Evolutionary conservation across 2,797 vertebrate genomes (phyloP).

Genomic region (Mustela erminea): DNA sequence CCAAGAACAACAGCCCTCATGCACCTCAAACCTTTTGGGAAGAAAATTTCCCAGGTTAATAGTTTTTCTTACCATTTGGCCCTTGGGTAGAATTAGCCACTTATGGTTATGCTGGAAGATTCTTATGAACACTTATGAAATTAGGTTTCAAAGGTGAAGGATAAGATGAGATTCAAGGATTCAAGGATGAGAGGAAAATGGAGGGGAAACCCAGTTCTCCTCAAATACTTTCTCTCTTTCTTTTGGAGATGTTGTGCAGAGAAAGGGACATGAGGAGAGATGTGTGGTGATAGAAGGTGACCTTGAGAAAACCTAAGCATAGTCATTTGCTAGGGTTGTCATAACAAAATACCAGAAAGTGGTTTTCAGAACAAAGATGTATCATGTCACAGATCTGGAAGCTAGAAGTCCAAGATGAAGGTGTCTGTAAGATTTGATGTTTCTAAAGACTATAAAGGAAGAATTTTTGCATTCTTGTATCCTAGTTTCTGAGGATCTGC

Average conservation of each 20-base stretch:
- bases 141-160: background rate
- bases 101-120: background rate
- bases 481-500: background rate
- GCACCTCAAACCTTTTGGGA: background rate
- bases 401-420: background rate
- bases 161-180: background rate
- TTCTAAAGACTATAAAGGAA: background rate
- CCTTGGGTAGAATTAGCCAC: background rate
- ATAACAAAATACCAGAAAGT: background rate
- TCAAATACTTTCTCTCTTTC: background rate
- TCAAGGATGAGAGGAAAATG: background rate
- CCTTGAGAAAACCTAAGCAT: background rate
- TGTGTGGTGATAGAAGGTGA: background rate
- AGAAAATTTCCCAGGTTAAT: background rate
- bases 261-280: background rate
- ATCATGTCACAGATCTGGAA: background rate
- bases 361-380: background rate
- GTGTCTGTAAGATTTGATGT: background rate
- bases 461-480: background rate
- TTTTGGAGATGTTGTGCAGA: background rate
- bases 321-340: background rate
- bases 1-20: background rate
- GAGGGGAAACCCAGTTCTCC: background rate
- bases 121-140: background rate
- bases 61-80: background rate